Percentiles rank a stretch among this genome's conserved stretches.
These are phyloP conservation scores for Helobdella robusta DNA, from an alignment of 2,888 invertebrate species.

Conservation along the genomic window DNA sequence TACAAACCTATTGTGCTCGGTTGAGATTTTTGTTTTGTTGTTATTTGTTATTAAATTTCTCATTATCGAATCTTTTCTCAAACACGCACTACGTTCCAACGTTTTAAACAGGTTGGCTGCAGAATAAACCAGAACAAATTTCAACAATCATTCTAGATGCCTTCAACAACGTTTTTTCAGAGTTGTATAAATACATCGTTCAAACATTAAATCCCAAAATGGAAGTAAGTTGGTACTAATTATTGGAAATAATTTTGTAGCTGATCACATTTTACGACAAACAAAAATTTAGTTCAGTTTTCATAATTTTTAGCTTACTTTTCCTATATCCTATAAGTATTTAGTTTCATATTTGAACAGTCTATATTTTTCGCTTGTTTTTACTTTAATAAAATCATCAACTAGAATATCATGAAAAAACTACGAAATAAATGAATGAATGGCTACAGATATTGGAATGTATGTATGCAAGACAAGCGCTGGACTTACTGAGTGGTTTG, in stretches of 20 bases:
- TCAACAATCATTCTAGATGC: constrained; percentile 59
- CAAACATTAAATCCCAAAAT: constrained; percentile 75
- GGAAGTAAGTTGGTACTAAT: constrained; percentile 42
- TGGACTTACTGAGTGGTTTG: constrained; percentile 68
- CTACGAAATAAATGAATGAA: too few species aligned
- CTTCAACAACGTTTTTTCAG: constrained; percentile 66
- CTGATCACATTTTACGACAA: not conserved
- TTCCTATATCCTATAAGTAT: too few species aligned
- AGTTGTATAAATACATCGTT: constrained; percentile 69
- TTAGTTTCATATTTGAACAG: too few species aligned
- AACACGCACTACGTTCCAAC: too few species aligned
- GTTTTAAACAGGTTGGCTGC: constrained; percentile 32
- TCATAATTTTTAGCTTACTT: too few species aligned
- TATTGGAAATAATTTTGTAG: not conserved
- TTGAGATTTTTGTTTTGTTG: too few species aligned
- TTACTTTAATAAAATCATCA: too few species aligned
- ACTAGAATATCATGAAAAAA: too few species aligned
- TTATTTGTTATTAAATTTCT: too few species aligned
- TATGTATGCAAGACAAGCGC: constrained; percentile 68
- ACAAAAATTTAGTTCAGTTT: not conserved
- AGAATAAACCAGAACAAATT: constrained; percentile 46
- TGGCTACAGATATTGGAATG: constrained; percentile 76
- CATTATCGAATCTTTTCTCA: too few species aligned
- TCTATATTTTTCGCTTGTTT: too few species aligned
- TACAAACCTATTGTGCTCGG: constrained; percentile 82